phyloP scores from a whole-genome alignment of 2,888 invertebrate species.

The Tetanocera ferruginea region DNA sequence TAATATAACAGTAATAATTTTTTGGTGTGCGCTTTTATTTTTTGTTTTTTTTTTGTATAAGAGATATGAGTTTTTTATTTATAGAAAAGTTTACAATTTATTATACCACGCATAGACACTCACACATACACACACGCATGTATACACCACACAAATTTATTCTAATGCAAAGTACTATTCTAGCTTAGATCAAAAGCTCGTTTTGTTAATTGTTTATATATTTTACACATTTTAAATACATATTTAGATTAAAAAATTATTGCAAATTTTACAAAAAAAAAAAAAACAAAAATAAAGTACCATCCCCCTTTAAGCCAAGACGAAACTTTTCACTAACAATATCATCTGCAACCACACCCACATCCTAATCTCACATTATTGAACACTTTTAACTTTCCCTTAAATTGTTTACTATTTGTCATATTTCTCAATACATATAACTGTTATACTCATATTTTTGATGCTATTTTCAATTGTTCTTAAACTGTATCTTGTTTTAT shows the following conservation, averaged over 20 bases:
- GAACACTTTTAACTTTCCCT: neutral
- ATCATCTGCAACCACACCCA: neutral
- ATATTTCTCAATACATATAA: neutral
- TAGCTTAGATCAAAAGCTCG: neutral
- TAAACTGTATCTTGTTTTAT: constrained; percentile 33
- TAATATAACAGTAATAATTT: constrained; percentile 12
- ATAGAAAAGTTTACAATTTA: constrained; percentile 30
- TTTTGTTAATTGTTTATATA: constrained; percentile 23
- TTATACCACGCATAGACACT: constrained; percentile 13
- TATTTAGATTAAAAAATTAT: constrained; percentile 20
- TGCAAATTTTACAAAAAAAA: constrained; percentile 3
- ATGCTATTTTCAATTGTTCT: constrained; percentile 18
- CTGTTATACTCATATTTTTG: constrained; percentile 36
- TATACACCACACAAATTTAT: constrained; percentile 13
- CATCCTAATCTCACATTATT: neutral
- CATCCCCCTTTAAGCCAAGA: neutral
- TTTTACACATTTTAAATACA: constrained; percentile 9
- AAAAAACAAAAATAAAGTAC: no score
- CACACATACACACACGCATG: constrained; percentile 19
- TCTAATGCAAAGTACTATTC: neutral
- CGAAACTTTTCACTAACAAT: neutral
- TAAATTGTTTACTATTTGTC: constrained; percentile 13
- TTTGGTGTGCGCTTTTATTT: constrained; percentile 7
- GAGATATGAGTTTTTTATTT: neutral
- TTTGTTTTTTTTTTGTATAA: neutral